Evolutionary conservation across 2,888 invertebrate genomes (phyloP), one percentile per base, ranked within the genome.

Genomic region (Dendrolimus houi): DNA sequence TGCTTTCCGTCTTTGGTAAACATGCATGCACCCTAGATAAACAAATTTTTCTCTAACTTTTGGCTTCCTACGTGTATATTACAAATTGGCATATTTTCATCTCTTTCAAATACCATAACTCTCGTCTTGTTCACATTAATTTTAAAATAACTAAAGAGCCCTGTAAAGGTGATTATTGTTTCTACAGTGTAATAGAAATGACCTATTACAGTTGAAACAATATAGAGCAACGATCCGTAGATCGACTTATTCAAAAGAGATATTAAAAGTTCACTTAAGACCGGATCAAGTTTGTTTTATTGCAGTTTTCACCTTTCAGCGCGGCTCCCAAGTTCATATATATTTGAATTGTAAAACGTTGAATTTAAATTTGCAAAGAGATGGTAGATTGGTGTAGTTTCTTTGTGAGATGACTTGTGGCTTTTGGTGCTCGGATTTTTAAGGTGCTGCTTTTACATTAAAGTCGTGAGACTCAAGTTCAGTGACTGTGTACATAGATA

Each of bases 281-380:
- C 57, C 59, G 64, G 68, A 74, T 74, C 69, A 73, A 79, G 69
- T 77, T 67, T 60, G 66, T 76, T 76, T 76, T 77, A 78, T 71
- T 67, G 70, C 78, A 72, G 73, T 75, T 76, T 74, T 69, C 74
- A 79, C 80, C 75, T 78, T 71, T 69, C 63, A 29, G 29, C 67
- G 29, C 67, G 60, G 56, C 68, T 68, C 74, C 47, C 70, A 77
- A 79, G 71, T 79, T 77, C 64, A 60, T 64, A 59, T 29, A 29
- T 64, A 79, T 80, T 80, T 81, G 80, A 81, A 81, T 81, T 80
- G 79, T 77, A 78, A 80, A 81, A 74, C 74, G 70, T 63, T 66
- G 68, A 62, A 79, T 79, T 79, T 79, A 74, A 78, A 81, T 76
- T 77, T 76, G 66, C 69, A 74, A 74, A 68, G 71, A 64, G 67